These are phyloP conservation scores for Coptotermes formosanus DNA, from an alignment of 1,140 invertebrate genomes.

Conservation along the genomic window DNA sequence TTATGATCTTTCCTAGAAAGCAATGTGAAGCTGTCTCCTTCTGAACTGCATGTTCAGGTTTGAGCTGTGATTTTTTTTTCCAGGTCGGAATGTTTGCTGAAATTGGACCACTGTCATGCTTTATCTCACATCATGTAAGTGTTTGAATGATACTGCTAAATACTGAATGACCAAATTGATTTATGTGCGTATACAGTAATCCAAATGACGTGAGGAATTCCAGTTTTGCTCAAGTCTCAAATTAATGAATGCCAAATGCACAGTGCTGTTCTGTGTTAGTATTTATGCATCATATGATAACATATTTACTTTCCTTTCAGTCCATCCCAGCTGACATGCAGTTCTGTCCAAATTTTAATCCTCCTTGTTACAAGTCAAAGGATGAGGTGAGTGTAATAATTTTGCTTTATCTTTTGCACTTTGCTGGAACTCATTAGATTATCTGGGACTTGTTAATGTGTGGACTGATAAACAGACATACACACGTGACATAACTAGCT, in stretches of 20 bases:
- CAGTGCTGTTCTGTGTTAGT: too few species aligned
- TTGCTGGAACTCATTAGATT: too few species aligned
- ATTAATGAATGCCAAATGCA: not conserved
- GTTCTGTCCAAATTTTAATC: conserved; percentile 96
- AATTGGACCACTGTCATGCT: conserved; percentile 98
- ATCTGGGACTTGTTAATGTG: too few species aligned
- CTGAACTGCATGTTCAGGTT: too few species aligned
- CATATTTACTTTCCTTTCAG: conserved; percentile 55
- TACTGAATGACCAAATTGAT: too few species aligned
- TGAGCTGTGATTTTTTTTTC: conserved; percentile 36
- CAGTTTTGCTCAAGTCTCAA: not conserved
- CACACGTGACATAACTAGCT: too few species aligned
- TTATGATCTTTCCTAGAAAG: too few species aligned
- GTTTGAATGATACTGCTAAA: not conserved
- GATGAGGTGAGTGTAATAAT: conserved; percentile 69
- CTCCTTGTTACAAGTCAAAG: conserved; percentile 98
- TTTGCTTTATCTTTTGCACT: too few species aligned
- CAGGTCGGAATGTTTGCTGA: conserved; percentile 98
- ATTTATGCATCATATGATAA: not conserved
- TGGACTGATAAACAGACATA: not conserved
- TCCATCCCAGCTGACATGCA: conserved; percentile 99
- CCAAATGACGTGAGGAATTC: not conserved
- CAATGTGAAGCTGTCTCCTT: too few species aligned
- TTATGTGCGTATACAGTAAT: too few species aligned
- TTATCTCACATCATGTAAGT: conserved; percentile 96